These are phyloP conservation scores for Eucera pruinosa DNA, from an alignment of 2,888 invertebrate genomes.

Conservation along the genomic window DNA sequence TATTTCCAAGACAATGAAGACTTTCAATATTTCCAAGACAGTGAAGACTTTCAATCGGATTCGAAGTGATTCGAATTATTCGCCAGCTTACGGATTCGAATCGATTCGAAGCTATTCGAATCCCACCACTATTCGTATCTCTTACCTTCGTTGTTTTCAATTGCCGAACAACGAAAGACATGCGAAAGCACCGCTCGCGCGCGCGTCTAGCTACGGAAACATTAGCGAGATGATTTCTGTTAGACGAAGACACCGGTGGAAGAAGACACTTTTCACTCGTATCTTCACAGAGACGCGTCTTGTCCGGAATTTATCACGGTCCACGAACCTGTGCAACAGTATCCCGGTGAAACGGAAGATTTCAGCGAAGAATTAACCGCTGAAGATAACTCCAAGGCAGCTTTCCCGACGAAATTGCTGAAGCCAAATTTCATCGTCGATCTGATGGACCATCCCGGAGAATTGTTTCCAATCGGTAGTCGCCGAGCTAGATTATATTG, in stretches of 20 bases:
- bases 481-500: constrained; percentile 83
- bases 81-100: too few relatives aligned
- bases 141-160: too few relatives aligned
- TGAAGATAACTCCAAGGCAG: constrained; percentile 14
- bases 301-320: constrained; percentile 33
- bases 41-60: too few relatives aligned
- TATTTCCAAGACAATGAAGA: too few relatives aligned
- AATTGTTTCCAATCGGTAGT: constrained; percentile 83
- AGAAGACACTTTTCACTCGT: constrained; percentile 13
- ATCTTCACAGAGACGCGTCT: not conserved
- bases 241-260: constrained; percentile 14
- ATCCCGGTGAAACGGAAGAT: not conserved
- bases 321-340: not conserved
- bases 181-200: too few relatives aligned
- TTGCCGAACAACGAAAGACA: too few relatives aligned
- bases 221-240: too few relatives aligned
- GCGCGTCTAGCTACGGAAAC: too few relatives aligned
- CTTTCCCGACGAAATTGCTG: constrained; percentile 85
- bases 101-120: too few relatives aligned
- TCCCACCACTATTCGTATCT: too few relatives aligned
- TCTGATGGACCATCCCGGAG: constrained; percentile 85
- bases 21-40: too few relatives aligned
- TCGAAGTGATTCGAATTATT: too few relatives aligned
- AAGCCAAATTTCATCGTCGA: constrained; percentile 88
- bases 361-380: not conserved